Percentiles rank a stretch among this genome's conserved stretches.
Evolutionary conservation across 2,113 vertebrate genomes (phyloP).

Genomic region (Vireo altiloquus): DNA sequence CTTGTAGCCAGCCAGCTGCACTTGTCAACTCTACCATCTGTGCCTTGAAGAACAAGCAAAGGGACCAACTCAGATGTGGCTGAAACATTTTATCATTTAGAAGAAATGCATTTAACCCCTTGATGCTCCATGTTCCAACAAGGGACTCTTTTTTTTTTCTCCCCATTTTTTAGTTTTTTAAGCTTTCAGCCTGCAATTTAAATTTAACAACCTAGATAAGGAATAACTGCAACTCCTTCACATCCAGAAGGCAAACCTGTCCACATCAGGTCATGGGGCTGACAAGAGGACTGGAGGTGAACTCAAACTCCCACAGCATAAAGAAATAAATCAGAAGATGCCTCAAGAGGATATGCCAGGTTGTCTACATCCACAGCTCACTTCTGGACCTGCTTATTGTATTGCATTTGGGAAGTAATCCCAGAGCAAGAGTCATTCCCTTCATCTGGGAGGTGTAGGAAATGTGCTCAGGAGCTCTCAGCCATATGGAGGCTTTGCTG

Average conservation of each 20-base stretch:
- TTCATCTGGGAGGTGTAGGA: not conserved
- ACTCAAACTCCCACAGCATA: not conserved
- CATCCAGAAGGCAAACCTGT: not conserved
- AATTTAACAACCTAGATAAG: not conserved
- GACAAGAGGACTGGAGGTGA: not conserved
- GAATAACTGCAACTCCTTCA: not conserved
- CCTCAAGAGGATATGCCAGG: not conserved
- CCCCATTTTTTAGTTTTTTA: not conserved
- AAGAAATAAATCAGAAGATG: not conserved
- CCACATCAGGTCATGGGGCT: not conserved
- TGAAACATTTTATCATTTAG: not conserved
- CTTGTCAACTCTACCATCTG: constrained; percentile 60
- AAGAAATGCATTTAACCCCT: constrained; percentile 27
- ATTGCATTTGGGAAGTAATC: not conserved
- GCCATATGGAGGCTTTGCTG: not conserved
- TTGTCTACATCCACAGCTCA: not conserved
- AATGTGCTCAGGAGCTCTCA: not conserved
- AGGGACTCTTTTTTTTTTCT: fast-evolving
- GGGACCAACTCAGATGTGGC: constrained; percentile 27
- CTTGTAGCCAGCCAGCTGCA: constrained; percentile 46
- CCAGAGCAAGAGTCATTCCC: not conserved
- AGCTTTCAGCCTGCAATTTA: not conserved
- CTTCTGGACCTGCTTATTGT: not conserved
- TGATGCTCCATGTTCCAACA: not conserved
- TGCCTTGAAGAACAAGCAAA: constrained; percentile 36